Base-by-base conservation (phyloP, 2,888 invertebrate genomes). In the Lithodes maja region DNA sequence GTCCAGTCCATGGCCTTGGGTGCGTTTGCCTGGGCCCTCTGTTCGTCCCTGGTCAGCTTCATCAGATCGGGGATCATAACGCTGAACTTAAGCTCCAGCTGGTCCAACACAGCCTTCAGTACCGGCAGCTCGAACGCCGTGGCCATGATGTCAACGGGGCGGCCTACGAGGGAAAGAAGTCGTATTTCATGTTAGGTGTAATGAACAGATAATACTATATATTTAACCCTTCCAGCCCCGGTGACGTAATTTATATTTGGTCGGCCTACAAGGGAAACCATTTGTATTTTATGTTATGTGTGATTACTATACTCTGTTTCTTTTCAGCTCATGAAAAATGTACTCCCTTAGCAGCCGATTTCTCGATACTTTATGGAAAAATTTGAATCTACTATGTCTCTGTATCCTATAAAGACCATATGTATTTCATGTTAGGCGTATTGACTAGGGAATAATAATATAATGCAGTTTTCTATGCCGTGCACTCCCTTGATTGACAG, bases 101-200 rank as follows among this genome's bases (percentile, higher is more conserved):
- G 5, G 1, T 49, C 49, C 12, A 91, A 80, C 1, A 71, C 52
- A 2, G 49, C 7, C 81, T 79, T 85, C 80, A 91, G 61, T 74
- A 55, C 17, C n/a, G 86, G 81, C 50, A 90, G 54, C 54, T 81
- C 53, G 74, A 77, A 87, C n/a, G 83, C 74, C n/a, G 77, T 17
- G 49, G 84, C 86, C 91, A 91, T 87, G 86, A 91, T 90, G 86
- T 91, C 91, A 12, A 91, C 90, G 9, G 75, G 68, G 9, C 9
- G 17, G 15, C 85, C 89, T 89, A 82, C 9, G 1, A 3, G 15
- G 50, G 55, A 52, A 69, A 3, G 50, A 81, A 52, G 55, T 75
- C n/a, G 75, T 5, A 33, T 33, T 33, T 33, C 33, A 33, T 33
- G 33, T n/a, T 1, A 5, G 61, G 15, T 12, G 50, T 33, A 33